Conservation (phyloP, 2,888 invertebrate species). For the Yponomeuta cagnagella region DNA sequence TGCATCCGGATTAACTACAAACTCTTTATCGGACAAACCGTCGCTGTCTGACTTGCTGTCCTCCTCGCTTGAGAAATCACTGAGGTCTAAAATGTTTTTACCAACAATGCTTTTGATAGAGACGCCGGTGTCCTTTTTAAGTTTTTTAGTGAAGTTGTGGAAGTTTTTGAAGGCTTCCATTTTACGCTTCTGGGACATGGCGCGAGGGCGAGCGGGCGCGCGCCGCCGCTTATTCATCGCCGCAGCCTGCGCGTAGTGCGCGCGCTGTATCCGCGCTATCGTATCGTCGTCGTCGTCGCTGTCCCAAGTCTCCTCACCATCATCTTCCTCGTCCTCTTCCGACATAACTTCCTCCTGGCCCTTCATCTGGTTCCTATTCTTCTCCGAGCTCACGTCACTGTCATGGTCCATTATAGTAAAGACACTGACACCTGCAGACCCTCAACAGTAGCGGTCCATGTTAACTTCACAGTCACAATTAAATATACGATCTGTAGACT, state of each 20-base stretch:
- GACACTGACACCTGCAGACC: background rate
- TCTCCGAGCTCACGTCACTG: background rate
- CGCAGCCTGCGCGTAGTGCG: constrained; percentile 64
- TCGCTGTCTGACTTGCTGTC: constrained; percentile 64
- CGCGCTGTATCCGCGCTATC: constrained; percentile 66
- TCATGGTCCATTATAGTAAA: constrained; percentile 11
- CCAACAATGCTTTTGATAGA: constrained; percentile 67
- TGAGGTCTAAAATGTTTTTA: constrained; percentile 65
- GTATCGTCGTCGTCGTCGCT: constrained; percentile 70
- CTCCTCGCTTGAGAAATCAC: constrained; percentile 69
- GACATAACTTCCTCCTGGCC: constrained; percentile 33
- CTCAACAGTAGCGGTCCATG: background rate
- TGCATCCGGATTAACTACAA: constrained; percentile 65
- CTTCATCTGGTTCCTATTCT: constrained; percentile 47
- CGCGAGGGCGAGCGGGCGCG: constrained; percentile 49
- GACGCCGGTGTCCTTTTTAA: constrained; percentile 71
- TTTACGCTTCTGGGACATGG: constrained; percentile 69
- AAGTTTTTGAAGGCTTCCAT: constrained; percentile 70
- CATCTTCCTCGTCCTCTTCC: constrained; percentile 33
- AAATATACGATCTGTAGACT: background rate
- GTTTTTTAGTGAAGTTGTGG: constrained; percentile 70
- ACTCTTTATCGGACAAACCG: constrained; percentile 68
- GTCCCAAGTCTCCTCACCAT: constrained; percentile 57
- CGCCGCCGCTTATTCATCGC: constrained; percentile 60
- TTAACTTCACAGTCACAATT: constrained; percentile 4